Percentiles rank a stretch among this genome's conserved stretches.
These are phyloP conservation scores for Micronycteris hirsuta DNA, from an alignment of 2,113 vertebrate species.

Conservation along the genomic window DNA sequence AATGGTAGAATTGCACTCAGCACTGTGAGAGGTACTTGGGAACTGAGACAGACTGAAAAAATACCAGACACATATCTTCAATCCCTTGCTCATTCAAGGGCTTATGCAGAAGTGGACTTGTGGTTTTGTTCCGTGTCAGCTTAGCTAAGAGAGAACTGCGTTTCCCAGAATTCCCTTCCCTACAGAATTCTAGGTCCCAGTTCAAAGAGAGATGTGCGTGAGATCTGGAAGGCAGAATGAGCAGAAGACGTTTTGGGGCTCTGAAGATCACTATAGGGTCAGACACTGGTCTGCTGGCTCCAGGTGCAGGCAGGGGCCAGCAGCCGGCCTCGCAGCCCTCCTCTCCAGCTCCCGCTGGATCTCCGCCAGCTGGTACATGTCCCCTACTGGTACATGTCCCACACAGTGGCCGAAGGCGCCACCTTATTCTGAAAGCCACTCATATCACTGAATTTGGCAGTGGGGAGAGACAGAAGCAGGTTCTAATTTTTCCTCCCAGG, in stretches of 20 bases:
- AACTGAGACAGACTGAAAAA: not conserved
- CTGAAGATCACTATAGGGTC: not conserved
- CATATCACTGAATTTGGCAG: not conserved
- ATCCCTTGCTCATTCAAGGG: not conserved
- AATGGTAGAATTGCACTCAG: not conserved
- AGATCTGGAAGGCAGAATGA: not conserved
- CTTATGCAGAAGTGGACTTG: not conserved
- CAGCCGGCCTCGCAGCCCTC: not conserved
- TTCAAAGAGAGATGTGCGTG: not conserved
- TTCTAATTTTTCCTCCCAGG: not conserved
- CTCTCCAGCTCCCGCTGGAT: not conserved
- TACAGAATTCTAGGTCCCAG: not conserved
- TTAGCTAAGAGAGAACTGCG: not conserved
- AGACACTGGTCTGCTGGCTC: not conserved
- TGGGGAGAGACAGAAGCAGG: not conserved
- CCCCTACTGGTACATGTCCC: not conserved
- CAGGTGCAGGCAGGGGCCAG: rapidly evolving
- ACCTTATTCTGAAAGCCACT: not conserved
- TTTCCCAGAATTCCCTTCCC: not conserved
- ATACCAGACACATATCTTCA: not conserved
- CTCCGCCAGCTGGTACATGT: not conserved
- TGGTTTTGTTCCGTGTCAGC: not conserved
- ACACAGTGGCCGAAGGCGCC: not conserved
- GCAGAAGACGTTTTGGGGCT: not conserved
- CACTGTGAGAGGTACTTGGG: not conserved